Conservation (phyloP, 2,113 vertebrate genomes). For the Elephas maximus region DNA sequence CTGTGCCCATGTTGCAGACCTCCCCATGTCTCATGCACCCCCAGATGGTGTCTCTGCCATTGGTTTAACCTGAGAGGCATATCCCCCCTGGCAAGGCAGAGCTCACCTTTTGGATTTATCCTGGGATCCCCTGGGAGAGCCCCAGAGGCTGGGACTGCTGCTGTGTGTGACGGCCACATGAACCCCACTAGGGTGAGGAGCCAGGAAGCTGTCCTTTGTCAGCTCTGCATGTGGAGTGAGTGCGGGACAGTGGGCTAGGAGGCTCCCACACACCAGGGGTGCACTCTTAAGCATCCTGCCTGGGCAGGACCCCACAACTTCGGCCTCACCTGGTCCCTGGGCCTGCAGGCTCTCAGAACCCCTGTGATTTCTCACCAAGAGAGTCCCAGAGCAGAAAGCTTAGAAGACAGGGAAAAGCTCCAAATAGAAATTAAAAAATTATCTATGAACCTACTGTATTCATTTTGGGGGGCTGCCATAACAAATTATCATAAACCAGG, state of each 20-base stretch:
- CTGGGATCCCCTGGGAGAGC: slow-evolving; percentile 74
- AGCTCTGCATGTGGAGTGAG: background rate
- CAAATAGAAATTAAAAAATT: background rate
- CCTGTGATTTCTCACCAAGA: accelerated
- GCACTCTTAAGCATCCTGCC: background rate
- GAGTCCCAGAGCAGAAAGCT: background rate
- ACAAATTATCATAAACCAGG: too few species aligned
- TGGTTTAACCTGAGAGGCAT: background rate
- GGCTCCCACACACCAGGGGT: accelerated
- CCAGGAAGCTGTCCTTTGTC: background rate
- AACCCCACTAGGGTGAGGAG: slow-evolving; percentile 48
- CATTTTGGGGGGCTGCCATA: too few species aligned
- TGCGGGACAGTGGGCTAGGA: background rate
- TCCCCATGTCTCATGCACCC: accelerated
- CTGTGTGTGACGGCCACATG: background rate
- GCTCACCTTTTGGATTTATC: slow-evolving; percentile 65
- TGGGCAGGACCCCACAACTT: background rate
- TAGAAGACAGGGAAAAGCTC: background rate
- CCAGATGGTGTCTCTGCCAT: background rate
- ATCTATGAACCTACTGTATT: background rate
- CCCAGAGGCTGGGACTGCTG: background rate
- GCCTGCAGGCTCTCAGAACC: background rate
- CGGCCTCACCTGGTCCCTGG: background rate
- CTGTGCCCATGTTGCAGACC: accelerated
- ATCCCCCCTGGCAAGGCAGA: background rate